Conservation (phyloP, 2,113 vertebrate genomes). For the Oenanthe oenanthe region DNA sequence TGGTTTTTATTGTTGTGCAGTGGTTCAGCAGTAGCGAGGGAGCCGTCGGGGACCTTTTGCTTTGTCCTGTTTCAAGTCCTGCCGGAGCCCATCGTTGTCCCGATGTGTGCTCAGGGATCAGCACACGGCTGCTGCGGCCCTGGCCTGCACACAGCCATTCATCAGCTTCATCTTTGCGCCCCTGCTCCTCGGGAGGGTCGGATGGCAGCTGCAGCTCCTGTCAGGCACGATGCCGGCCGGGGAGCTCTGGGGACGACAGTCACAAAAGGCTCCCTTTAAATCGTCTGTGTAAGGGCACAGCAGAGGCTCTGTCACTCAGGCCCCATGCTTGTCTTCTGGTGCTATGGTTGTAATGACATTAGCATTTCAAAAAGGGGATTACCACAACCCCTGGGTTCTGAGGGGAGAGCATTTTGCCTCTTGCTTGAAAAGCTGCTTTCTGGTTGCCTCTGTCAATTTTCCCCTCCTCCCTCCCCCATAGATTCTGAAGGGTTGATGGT, state of each 20-base stretch:
- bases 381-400: neutral
- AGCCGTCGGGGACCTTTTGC: neutral
- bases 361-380: slow-evolving; percentile 71
- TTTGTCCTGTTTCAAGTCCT: neutral
- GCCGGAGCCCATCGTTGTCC: neutral
- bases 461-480: rapidly evolving
- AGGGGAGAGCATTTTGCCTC: neutral
- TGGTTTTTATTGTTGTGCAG: neutral
- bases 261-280: slow-evolving; percentile 53
- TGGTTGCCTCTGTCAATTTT: neutral
- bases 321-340: slow-evolving; percentile 25
- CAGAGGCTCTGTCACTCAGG: slow-evolving; percentile 17
- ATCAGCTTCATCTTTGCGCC: slow-evolving; percentile 47
- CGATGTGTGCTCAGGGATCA: neutral
- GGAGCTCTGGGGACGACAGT: neutral
- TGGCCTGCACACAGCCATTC: neutral
- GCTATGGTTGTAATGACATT: slow-evolving; percentile 64
- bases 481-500: neutral
- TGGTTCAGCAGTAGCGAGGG: neutral
- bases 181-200: neutral
- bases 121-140: rapidly evolving
- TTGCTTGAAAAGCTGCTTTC: slow-evolving; percentile 41
- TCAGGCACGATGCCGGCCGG: neutral
- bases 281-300: slow-evolving; percentile 45
- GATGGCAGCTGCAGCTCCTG: slow-evolving; percentile 52